Percentiles rank a stretch among this genome's conserved stretches.
phyloP scores from a whole-genome alignment of 2,113 vertebrate genomes.

The Edolisoma coerulescens region DNA sequence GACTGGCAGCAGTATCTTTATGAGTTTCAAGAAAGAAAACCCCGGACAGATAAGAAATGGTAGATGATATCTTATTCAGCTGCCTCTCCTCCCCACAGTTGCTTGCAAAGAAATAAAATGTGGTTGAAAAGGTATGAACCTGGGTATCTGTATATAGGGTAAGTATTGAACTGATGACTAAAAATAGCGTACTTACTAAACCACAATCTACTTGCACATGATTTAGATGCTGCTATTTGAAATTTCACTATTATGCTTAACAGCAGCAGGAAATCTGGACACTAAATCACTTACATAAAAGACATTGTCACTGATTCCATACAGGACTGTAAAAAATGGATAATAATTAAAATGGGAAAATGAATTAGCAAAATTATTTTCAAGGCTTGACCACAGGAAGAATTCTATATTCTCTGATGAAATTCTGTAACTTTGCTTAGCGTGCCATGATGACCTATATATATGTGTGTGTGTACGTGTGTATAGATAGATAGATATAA shows the following conservation, averaged over 20 bases:
- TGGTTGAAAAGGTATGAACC: neutral
- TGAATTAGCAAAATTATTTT: neutral
- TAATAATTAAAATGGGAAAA: neutral
- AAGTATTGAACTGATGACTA: neutral
- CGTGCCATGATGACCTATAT: neutral
- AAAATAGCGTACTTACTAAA: neutral
- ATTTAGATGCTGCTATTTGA: neutral
- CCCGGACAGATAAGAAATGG: neutral
- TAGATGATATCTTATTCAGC: neutral
- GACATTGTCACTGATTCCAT: neutral
- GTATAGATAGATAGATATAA: neutral
- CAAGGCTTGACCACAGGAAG: neutral
- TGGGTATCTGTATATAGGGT: neutral
- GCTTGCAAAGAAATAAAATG: neutral
- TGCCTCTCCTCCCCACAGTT: neutral
- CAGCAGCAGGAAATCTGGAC: neutral
- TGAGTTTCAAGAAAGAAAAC: neutral
- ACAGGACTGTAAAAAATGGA: neutral
- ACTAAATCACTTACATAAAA: neutral
- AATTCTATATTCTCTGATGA: neutral
- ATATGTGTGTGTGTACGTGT: neutral
- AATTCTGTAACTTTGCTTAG: neutral
- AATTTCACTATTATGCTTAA: neutral
- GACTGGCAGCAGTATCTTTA: neutral
- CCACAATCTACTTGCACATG: neutral